A percentile compares a stretch with the other conserved stretches of the same genome.
Conservation (phyloP, 2,113 vertebrate genomes). For the Mesocricetus auratus region DNA sequence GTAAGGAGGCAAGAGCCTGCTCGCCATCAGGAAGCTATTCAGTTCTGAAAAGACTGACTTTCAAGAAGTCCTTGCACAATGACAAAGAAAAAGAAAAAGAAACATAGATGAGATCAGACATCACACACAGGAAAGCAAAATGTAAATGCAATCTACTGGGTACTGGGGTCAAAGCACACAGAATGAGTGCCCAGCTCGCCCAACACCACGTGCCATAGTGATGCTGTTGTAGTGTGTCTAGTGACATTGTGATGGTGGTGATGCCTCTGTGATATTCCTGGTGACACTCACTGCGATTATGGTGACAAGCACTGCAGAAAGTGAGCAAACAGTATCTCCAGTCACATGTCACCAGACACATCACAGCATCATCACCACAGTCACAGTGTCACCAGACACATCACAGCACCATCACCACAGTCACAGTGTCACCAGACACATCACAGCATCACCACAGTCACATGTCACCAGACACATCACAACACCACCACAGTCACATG, state of each 20-base stretch:
- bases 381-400: neutral
- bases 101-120: neutral
- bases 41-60: neutral
- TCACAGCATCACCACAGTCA: neutral
- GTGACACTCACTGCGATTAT: neutral
- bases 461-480: neutral
- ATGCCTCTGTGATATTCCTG: neutral
- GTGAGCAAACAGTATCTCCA: neutral
- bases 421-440: neutral
- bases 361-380: rapidly evolving
- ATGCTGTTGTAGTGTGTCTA: neutral
- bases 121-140: neutral
- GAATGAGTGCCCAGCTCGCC: neutral
- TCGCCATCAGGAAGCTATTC: neutral
- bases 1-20: neutral
- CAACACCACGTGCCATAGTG: too few relatives aligned
- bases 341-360: neutral
- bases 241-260: neutral
- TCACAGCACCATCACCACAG: neutral
- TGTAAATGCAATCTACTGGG: neutral
- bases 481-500: neutral
- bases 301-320: neutral
- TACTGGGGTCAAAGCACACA: neutral
- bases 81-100: neutral
- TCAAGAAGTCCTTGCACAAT: neutral